Evolutionary conservation across 2,888 invertebrate genomes (phyloP), one percentile per base, ranked within the genome.

Genomic region (Microdon myrmicae): DNA sequence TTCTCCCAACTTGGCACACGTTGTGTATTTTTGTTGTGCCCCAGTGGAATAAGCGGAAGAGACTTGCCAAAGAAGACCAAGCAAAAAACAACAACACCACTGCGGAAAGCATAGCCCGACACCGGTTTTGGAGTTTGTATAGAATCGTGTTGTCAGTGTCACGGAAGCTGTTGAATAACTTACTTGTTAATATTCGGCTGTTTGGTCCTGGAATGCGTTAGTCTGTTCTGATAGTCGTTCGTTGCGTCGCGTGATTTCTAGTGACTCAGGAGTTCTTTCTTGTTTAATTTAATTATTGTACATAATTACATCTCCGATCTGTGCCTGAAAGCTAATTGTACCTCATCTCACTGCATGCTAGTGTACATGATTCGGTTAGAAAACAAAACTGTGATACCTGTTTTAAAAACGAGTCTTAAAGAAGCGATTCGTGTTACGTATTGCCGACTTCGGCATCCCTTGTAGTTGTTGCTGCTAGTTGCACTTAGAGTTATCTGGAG

Each of bases 161-260:
- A 72, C 71, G 71, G 71, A 72, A 72, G 71, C 71, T 67, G 68
- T 70, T 67, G 68, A 34, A 53, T 64, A n/a, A n/a, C n/a, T n/a
- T n/a, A n/a, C n/a, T n/a, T n/a, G n/a, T n/a, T n/a, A n/a, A n/a
- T n/a, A n/a, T 26, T 31, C 22, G 47, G 31, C 47, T 53, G 25
- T 54, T 38, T 16, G 48, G 25, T 48, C 9, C 13, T 20, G 14
- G 4, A 26, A 9, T 26, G 34, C 5, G 10, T 16, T 12, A 26
- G 31, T 12, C 31, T 41, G 64, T 43, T 23, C 38, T 58, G 48
- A 64, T 56, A 53, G 32, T 53, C 56, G 48, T 41, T 67, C 58
- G 70, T 68, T 66, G 67, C 59, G 68, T 68, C 58, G 53, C 55
- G 70, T 70, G 71, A 68, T 73, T 72, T 69, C 67, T 68, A 73